Conservation (phyloP, 2,888 invertebrate genomes). For the Coecobrya sp. region DNA sequence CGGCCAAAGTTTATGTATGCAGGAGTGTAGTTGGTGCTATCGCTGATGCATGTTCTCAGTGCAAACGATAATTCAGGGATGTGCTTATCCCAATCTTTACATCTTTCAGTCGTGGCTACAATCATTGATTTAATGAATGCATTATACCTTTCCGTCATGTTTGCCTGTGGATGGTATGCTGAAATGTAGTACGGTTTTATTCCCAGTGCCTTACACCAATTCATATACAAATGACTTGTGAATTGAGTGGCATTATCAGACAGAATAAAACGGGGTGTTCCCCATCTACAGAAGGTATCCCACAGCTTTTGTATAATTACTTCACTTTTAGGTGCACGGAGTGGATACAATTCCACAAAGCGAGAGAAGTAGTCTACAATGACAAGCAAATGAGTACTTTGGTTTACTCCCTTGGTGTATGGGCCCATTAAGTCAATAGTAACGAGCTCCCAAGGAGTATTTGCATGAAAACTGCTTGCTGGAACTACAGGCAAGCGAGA, state of each 20-base stretch:
- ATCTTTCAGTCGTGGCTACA: constrained; percentile 18
- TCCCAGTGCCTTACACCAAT: constrained; percentile 55
- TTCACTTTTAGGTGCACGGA: constrained; percentile 35
- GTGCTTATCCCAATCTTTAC: constrained; percentile 78
- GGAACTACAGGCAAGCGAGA: constrained; percentile 35
- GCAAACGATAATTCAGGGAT: constrained; percentile 76
- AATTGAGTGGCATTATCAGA: constrained; percentile 78
- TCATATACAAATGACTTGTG: constrained; percentile 9
- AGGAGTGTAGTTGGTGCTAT: constrained; percentile 73
- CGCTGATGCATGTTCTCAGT: constrained; percentile 47
- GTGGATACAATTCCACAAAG: constrained; percentile 72
- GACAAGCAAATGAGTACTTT: constrained; percentile 68
- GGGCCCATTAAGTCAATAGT: constrained; percentile 81
- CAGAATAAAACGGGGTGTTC: constrained; percentile 52
- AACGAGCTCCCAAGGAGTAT: constrained; percentile 65
- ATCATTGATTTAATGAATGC: constrained; percentile 71
- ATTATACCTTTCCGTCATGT: constrained; percentile 78
- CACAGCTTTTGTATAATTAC: constrained; percentile 62
- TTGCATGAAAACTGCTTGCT: background rate
- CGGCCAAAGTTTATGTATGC: constrained; percentile 78
- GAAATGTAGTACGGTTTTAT: constrained; percentile 71
- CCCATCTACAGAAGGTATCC: constrained; percentile 67
- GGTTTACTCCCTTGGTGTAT: constrained; percentile 55
- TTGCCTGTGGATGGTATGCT: constrained; percentile 74
- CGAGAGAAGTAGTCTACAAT: constrained; percentile 70